Base-by-base conservation (phyloP, 2,797 vertebrate species). In the Bryconaethiops microstoma region DNA sequence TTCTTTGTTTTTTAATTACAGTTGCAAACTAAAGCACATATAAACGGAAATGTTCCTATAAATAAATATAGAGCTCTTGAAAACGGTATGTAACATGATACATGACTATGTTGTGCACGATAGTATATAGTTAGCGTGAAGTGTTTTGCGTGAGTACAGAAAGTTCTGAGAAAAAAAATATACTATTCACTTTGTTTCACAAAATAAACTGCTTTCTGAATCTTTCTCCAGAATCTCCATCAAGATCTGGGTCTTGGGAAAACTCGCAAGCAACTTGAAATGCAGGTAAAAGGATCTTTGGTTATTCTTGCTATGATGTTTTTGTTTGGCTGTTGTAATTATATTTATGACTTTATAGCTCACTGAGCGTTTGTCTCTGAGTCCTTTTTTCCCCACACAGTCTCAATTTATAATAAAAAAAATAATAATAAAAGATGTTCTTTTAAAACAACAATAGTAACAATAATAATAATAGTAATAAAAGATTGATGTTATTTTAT, bases 251-350 rank as follows among this genome's bases (percentile, higher is more conserved):
- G 55, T 21, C 57, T 54, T n/a, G 85, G 88, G 45, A 88, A 85
- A 63, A 79, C 74, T 64, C 80, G 57, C 19, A 83, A 83, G 72
- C 87, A 89, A 72, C 82, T 88, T 29, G 86, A 91, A 84, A 89
- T 90, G 88, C 83, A 90, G 86, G 90, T 92, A 86, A 68, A 85
- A 81, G 17, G 35, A n/a, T 57, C 55, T 23, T 63, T 13, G 55
- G 6, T 21, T 21, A 4, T 57, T 45, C 42, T 55, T 8, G 7
- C 55, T 52, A 55, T 14, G 12, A 52, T 52, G 48, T n/a, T 19
- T n/a, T 7, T 57, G 17, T 57, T 57, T 57, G 2, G 19, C 54
- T 19, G 17, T 57, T 57, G 5, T 57, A 17, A 19, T 57, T 19
- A 57, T 0, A n/a, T 17, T n/a, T 57, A 17, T 57, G 54, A 9